Evolutionary conservation across 30 jellyfish, hydroid and myxozoan genomes (phyloP), one percentile per base, ranked within the genome.

Genomic region (Phacellophora camtschatica): DNA sequence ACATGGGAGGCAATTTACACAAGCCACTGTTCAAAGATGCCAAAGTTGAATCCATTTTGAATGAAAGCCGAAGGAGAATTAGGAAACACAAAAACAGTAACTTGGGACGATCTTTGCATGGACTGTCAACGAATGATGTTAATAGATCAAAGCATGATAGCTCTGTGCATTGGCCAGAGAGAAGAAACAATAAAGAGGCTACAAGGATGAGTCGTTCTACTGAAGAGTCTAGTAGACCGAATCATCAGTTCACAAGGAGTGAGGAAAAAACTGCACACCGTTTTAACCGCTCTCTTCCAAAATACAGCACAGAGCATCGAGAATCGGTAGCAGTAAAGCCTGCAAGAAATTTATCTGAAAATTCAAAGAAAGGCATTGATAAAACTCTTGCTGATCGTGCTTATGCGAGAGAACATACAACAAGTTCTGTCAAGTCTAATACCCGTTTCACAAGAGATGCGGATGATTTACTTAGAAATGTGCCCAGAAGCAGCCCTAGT

Each of bases 1-100:
- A 85, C 46, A 85, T 85, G 96, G 96, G 90, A 1, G 96, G 96
- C 10, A 43, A 55, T 18, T 33, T 85, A 63, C 96, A 85, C 43
- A 5, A 57, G 6, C 76, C 96, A 5, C 75, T 65, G 15, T 74
- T 53, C 81, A 62, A 37, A 33, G 96, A 85, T 42, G 61, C 37
- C 12, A 64, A 77, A 48, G 96, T 85, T 9, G 74, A 74, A 55
- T 28, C 31, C 25, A 46, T 85, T n/a, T 46, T 85, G 34, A 66
- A 85, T 41, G 76, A 85, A 4, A 85, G 96, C 42, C 48, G 90
- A 37, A 37, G 28, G 51, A 85, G 75, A 35, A 23, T 30, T 39
- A 85, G 28, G 28, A 74, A 85, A 28, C 76, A 74, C 19, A 33
- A 15, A 30, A 57, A 24, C 42, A 66, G 31, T 13, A 7, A 28